These are phyloP conservation scores for Agonum fuliginosum DNA, from an alignment of 2,888 invertebrate species.

Conservation along the genomic window DNA sequence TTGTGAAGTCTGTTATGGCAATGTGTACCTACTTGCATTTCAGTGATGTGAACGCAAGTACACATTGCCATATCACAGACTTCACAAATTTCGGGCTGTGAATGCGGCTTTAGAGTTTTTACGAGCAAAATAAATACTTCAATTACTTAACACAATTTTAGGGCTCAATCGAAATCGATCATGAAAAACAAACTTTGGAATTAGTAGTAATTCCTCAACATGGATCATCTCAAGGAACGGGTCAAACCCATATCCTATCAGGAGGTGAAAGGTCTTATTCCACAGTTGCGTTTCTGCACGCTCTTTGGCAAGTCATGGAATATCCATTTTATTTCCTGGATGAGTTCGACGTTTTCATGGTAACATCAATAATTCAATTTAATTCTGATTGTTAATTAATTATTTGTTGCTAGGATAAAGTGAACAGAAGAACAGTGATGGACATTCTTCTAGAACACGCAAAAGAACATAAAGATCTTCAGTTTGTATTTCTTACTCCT, in stretches of 20 bases:
- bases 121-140: neutral
- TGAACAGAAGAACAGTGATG: constrained; percentile 87
- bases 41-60: no score
- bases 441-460: constrained; percentile 87
- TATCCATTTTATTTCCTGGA: constrained; percentile 96
- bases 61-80: no score
- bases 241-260: constrained; percentile 83
- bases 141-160: constrained; percentile 65
- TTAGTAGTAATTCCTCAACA: constrained; percentile 76
- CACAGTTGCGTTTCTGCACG: constrained; percentile 94
- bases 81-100: no score
- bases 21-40: no score
- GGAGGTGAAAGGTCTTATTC: constrained; percentile 97
- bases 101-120: no score
- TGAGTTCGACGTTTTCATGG: constrained; percentile 98
- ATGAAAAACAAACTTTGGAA: constrained; percentile 72
- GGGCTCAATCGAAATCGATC: constrained; percentile 77
- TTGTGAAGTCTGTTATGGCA: no score
- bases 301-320: constrained; percentile 94
- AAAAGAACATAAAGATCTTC: constrained; percentile 78
- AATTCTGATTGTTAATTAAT: neutral
- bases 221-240: constrained; percentile 72
- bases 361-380: constrained; percentile 68
- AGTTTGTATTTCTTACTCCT: constrained; percentile 94
- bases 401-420: constrained; percentile 81